phyloP scores from a whole-genome alignment of 2,797 vertebrate genomes.

The Malurus leucopterus region DNA sequence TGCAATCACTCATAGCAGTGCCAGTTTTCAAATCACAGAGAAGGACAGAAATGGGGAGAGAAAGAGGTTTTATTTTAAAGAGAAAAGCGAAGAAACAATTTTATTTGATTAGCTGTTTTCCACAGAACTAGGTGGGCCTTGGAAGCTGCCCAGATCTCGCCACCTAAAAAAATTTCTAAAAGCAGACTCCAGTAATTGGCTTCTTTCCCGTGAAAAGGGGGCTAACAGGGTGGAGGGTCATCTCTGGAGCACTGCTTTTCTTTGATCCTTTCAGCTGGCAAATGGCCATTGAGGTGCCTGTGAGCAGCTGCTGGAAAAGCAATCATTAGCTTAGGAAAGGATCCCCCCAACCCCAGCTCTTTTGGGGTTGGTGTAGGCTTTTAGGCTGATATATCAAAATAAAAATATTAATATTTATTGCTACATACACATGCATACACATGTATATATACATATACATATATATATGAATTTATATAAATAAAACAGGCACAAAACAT shows the following conservation, averaged over 20 bases:
- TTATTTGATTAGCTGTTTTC: not conserved
- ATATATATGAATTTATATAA: not conserved
- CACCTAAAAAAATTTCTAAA: not conserved
- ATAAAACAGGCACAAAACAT: not conserved
- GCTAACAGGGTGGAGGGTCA: not conserved
- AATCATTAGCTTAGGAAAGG: not conserved
- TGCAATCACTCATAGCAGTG: not conserved
- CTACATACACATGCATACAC: no score
- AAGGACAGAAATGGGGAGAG: not conserved
- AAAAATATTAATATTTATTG: not conserved
- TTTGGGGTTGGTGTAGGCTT: not conserved
- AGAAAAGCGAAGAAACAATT: rapidly evolving
- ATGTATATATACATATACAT: rapidly evolving
- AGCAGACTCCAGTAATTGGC: not conserved
- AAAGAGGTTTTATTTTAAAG: not conserved
- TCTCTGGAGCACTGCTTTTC: not conserved
- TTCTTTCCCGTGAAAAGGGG: not conserved
- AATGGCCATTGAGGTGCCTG: not conserved
- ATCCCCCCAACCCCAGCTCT: not conserved
- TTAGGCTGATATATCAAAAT: not conserved
- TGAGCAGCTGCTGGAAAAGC: not conserved
- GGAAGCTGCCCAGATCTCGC: not conserved
- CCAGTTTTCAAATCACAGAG: not conserved
- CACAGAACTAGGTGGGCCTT: not conserved
- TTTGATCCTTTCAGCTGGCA: not conserved